These are phyloP conservation scores for Popillia japonica DNA, from an alignment of 1,140 invertebrate genomes.

Conservation along the genomic window DNA sequence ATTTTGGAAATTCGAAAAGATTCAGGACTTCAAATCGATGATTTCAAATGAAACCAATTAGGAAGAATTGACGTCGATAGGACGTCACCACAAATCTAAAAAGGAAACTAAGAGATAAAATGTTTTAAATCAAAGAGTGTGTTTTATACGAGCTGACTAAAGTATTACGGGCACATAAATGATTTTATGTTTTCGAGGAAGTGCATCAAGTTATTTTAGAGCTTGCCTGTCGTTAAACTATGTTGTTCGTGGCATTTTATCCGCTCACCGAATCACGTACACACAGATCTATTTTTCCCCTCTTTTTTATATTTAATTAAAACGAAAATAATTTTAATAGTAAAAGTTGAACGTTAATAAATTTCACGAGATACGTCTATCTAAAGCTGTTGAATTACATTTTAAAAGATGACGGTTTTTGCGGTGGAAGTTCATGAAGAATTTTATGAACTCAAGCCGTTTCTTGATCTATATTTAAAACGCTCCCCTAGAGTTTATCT, in stretches of 20 bases:
- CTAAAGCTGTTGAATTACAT: neutral
- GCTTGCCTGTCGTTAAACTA: neutral
- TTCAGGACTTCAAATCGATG: too few species aligned
- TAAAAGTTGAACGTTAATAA: neutral
- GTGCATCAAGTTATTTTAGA: slow-evolving; percentile 3
- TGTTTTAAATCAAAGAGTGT: slow-evolving; percentile 24
- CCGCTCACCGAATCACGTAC: neutral
- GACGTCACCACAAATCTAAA: too few species aligned
- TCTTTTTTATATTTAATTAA: too few species aligned
- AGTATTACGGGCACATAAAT: slow-evolving; percentile 21
- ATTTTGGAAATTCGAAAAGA: too few species aligned
- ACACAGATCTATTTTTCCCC: too few species aligned
- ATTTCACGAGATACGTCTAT: neutral
- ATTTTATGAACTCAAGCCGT: neutral
- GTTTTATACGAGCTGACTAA: neutral
- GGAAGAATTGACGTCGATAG: too few species aligned
- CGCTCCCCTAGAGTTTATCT: neutral
- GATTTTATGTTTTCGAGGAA: neutral
- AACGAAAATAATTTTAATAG: neutral
- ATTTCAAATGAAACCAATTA: too few species aligned
- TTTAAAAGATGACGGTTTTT: neutral
- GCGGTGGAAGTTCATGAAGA: neutral
- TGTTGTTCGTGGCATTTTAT: too few species aligned
- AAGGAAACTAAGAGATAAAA: neutral
- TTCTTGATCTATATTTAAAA: slow-evolving; percentile 7